Percentiles rank a stretch among this genome's conserved stretches.
These are phyloP conservation scores for Rhinogobius similis DNA, from an alignment of 2,113 vertebrate genomes.

Conservation along the genomic window DNA sequence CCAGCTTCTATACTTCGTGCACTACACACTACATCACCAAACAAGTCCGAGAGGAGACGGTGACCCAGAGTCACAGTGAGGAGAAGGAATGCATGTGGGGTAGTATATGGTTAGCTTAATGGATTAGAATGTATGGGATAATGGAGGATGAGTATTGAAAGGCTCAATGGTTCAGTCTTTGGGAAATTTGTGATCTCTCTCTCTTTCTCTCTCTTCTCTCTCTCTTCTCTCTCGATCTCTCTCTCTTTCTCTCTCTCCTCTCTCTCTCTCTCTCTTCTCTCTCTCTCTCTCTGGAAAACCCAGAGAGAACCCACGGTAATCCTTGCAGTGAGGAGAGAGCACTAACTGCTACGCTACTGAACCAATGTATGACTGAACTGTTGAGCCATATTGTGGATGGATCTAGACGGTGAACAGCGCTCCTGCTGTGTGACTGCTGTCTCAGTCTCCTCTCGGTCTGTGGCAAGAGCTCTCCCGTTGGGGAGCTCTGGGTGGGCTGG, in stretches of 20 bases:
- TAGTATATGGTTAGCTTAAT: neutral
- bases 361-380: conserved; percentile 9
- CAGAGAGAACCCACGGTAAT: too few relatives aligned
- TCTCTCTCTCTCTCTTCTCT: too few relatives aligned
- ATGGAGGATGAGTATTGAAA: neutral
- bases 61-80: too few relatives aligned
- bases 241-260: too few relatives aligned
- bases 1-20: conserved; percentile 26
- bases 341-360: too few relatives aligned
- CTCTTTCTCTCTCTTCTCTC: too few relatives aligned
- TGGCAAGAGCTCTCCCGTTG: conserved; percentile 8
- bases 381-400: conserved; percentile 9
- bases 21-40: conserved; percentile 22
- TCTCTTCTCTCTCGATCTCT: too few relatives aligned
- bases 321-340: too few relatives aligned
- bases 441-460: conserved; percentile 11
- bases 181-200: neutral
- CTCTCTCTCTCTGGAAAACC: too few relatives aligned
- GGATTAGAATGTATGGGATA: neutral
- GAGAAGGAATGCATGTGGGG: neutral
- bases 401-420: neutral
- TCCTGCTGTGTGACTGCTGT: conserved; percentile 17
- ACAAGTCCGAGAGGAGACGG: conserved; percentile 18
- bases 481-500: conserved; percentile 33
- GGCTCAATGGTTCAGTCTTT: conserved; percentile 13